Evolutionary conservation across 2,888 invertebrate genomes (phyloP).

Genomic region (Tetheella fluctuosa): DNA sequence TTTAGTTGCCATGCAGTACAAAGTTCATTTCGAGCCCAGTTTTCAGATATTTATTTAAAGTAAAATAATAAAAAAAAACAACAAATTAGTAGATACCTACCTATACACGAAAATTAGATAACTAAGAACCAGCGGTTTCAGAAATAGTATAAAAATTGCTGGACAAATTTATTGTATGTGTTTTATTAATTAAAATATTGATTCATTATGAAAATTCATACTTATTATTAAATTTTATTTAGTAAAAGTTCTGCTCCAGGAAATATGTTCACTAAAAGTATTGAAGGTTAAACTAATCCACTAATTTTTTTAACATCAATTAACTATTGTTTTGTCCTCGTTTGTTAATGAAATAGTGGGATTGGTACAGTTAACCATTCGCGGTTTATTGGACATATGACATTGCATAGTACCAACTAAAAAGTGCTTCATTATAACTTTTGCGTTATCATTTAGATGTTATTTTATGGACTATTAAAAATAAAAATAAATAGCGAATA

Average conservation of each 20-base stretch:
- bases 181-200: neutral
- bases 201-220: neutral
- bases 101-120: neutral
- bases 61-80: too few relatives aligned
- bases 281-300: conserved; percentile 2
- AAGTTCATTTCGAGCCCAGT: neutral
- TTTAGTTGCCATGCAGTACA: neutral
- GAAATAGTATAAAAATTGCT: neutral
- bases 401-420: neutral
- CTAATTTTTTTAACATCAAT: neutral
- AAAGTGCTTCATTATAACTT: neutral
- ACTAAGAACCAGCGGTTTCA: too few relatives aligned
- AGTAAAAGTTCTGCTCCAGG: neutral
- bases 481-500: too few relatives aligned
- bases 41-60: neutral
- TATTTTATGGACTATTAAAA: too few relatives aligned
- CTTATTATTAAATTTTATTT: neutral
- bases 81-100: neutral
- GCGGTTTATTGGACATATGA: neutral
- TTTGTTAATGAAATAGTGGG: conserved; percentile 4
- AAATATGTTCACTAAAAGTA: neutral
- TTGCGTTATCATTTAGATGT: too few relatives aligned
- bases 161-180: neutral
- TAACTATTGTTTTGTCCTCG: conserved; percentile 5
- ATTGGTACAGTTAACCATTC: neutral